Base-by-base conservation (phyloP, 2,113 vertebrate species). In the Nerophis ophidion region DNA sequence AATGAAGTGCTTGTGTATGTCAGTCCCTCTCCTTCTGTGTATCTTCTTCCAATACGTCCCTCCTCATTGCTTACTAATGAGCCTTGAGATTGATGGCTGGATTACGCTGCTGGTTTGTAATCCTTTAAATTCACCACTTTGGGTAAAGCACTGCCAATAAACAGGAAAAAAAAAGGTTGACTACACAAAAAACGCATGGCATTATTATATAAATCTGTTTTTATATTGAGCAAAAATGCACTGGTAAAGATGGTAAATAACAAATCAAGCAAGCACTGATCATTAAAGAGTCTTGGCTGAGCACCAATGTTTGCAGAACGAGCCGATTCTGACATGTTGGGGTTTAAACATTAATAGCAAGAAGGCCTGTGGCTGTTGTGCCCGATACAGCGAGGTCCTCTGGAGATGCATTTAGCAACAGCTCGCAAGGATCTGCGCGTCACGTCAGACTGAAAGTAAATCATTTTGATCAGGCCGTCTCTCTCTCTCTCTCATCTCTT, bases 41-140 rank as follows among this genome's bases (percentile, higher is more conserved):
- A 52, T 57, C 35, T 68, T 51, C 65, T 33, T 56, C 51, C 45
- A n/a, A 53, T 59, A 70, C 71, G 49, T 63, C 58, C 68, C 54
- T 75, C 60, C 81, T 59, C 64, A 76, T 69, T 73, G 75, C 71
- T 71, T 81, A 71, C 75, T 88, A 89, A 90, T 86, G 85, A 90
- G 78, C 71, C 68, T 17, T 81, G 71, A 74, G 87, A 90, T 85
- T 86, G 86, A 87, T 84, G 87, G 86, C 84, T 86, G 89, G 87
- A 89, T 90, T 86, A 88, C 80, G 67, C 63, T 63, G 81, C 67
- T 75, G 68, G 56, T 83, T 85, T 86, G 81, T 86, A 88, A 89
- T 88, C 86, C 87, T 85, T 84, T 87, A 85, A 86, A 85, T 89
- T 88, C 82, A 79, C 74, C 78, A 75, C 86, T 87, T 85, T 80